Base-by-base conservation (phyloP, 2,113 vertebrate genomes). In the Spea bombifrons region DNA sequence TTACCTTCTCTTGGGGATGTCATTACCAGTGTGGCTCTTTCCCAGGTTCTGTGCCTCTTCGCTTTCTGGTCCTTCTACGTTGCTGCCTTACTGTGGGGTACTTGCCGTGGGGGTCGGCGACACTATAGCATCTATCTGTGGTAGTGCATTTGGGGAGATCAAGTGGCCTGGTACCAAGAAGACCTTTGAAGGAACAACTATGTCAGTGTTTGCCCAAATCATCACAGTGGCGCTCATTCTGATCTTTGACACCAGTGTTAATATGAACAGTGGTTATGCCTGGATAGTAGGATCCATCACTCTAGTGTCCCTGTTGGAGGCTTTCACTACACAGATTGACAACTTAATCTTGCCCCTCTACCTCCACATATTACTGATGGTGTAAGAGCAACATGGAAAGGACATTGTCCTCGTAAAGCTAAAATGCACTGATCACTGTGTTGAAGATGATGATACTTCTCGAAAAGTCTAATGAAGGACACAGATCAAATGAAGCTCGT, bases 151-250 rank as follows among this genome's bases (percentile, higher is more conserved):
- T 87, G 97, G 98, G 0, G 96, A 98, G 83, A 94, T 99, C 80
- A 94, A 87, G 45, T 99, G 98, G 98, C 98, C 98, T 0, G 97
- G 97, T 52, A 98, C 98, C 5, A 96, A 94, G 86, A 99, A 99
- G 87, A 99, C 98, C 4, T 90, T 98, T 73, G 97, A 99, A 86
- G 98, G 98, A 64, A 99, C 98, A 0, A 94, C 95, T 47, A 96
- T 94, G 0, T 95, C 96, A 0, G 90, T 99, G 84, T 97, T 99
- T 63, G 96, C 97, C 30, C 97, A 99, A 88, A 92, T 99, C 82
- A 97, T 98, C 46, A 93, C 95, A 0, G 94, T 99, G 73, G 97
- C 94, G 44, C 84, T 98, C n/a, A 96, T 99, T 82, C 92, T 98
- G 73, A 96, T 99, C 86, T 96, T 96, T 59, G 97, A 99, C 70